A percentile compares a stretch with the other conserved stretches of the same genome.
phyloP scores from a whole-genome alignment of 2,888 invertebrate species.

The Hydraecia micacea region DNA sequence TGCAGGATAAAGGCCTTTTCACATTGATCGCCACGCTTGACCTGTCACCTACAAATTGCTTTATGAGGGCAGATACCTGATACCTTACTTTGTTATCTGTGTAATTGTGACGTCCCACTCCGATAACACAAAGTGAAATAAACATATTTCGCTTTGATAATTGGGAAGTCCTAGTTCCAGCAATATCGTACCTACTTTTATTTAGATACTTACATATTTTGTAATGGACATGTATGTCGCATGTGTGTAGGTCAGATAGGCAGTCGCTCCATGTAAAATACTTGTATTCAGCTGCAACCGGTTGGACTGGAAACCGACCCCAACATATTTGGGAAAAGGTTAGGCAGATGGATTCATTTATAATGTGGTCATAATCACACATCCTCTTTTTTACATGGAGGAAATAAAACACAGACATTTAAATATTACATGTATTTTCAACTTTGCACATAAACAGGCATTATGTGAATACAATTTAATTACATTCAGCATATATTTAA shows the following conservation, averaged over 20 bases:
- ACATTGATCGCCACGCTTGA: no score
- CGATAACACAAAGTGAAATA: background rate
- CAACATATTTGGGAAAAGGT: no score
- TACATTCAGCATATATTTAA: constrained; percentile 61
- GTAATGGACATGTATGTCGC: no score
- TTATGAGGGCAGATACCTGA: no score
- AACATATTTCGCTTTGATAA: background rate
- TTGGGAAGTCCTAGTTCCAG: background rate
- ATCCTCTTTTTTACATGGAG: background rate
- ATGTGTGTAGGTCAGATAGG: no score
- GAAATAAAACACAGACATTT: constrained; percentile 45
- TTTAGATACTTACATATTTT: background rate
- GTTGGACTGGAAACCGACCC: no score
- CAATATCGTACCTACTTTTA: background rate
- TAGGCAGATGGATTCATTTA: no score
- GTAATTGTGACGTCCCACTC: background rate
- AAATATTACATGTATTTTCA: constrained; percentile 68
- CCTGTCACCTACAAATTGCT: no score
- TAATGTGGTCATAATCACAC: no score
- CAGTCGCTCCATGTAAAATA: no score
- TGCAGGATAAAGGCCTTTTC: no score
- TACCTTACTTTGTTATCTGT: background rate
- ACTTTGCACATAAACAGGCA: constrained; percentile 66
- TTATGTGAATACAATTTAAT: constrained; percentile 66
- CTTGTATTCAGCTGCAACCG: no score